These are phyloP conservation scores for Hepsetus odoe DNA, from an alignment of 2,113 vertebrate genomes.

Conservation along the genomic window DNA sequence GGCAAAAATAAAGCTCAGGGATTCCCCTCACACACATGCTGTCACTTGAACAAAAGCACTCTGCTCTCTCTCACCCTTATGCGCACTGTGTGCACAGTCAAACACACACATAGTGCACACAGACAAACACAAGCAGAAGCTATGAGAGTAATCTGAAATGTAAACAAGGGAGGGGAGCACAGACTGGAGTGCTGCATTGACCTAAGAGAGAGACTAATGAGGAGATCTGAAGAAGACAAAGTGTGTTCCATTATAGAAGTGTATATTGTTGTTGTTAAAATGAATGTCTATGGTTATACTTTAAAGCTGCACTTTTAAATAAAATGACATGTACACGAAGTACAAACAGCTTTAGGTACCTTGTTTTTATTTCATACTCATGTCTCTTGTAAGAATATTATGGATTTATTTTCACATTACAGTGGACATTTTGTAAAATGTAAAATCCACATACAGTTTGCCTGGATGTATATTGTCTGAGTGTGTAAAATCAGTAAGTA, in stretches of 20 bases:
- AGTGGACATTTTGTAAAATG: too few species aligned
- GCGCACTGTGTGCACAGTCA: slow-evolving; percentile 36
- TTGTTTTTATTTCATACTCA: too few species aligned
- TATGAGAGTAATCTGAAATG: slow-evolving; percentile 56
- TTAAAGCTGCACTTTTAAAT: not conserved
- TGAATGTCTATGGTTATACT: not conserved
- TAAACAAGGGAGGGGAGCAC: slow-evolving; percentile 57
- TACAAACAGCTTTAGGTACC: too few species aligned
- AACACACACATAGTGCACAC: slow-evolving; percentile 49
- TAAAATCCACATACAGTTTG: too few species aligned
- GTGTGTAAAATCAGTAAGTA: too few species aligned
- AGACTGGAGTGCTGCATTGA: slow-evolving; percentile 26
- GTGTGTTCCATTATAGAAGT: not conserved
- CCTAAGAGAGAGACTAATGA: slow-evolving; percentile 34
- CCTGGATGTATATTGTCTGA: too few species aligned
- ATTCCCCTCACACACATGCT: slow-evolving; percentile 56
- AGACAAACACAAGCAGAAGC: slow-evolving; percentile 50
- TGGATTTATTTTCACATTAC: too few species aligned
- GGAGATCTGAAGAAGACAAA: not conserved
- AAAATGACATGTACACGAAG: too few species aligned
- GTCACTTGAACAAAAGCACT: slow-evolving; percentile 56
- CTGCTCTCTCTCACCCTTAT: slow-evolving; percentile 47
- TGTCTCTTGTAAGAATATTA: too few species aligned
- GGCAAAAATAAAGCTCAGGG: slow-evolving; percentile 47
- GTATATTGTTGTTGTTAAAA: not conserved